These are phyloP conservation scores for Mimumesa dahlbomi DNA, from an alignment of 2,888 invertebrate genomes.

Conservation along the genomic window DNA sequence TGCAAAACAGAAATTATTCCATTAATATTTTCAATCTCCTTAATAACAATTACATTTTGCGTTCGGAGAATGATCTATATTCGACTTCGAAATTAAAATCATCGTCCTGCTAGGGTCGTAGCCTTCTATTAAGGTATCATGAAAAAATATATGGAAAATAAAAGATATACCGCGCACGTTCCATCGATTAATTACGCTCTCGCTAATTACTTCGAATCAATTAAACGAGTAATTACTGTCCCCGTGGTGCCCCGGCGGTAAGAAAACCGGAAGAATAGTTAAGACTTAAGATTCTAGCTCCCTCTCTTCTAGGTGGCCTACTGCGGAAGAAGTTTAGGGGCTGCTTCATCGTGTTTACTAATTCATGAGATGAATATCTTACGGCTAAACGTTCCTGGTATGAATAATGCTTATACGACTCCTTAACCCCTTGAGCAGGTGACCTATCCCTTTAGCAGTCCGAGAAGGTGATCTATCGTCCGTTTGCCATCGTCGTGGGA, in stretches of 20 bases:
- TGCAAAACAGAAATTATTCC: background rate
- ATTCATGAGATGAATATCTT: conserved; percentile 75
- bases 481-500: conserved; percentile 51
- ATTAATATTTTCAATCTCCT: background rate
- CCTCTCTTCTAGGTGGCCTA: conserved; percentile 33
- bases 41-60: background rate
- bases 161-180: background rate
- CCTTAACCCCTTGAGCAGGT: conserved; percentile 67
- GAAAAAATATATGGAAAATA: conserved; percentile 9
- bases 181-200: conserved; percentile 7
- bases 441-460: conserved; percentile 46
- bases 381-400: conserved; percentile 66
- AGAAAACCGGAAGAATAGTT: conserved; percentile 12
- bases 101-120: background rate
- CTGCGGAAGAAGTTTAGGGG: conserved; percentile 10
- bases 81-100: background rate
- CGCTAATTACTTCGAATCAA: conserved; percentile 27
- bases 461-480: conserved; percentile 19
- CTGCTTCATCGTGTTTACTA: conserved; percentile 66
- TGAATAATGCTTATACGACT: conserved; percentile 70
- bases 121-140: background rate
- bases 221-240: conserved; percentile 36
- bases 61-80: background rate
- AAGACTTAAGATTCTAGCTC: conserved; percentile 38
- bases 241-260: background rate